Conservation (phyloP, 2,888 invertebrate species). For the Melieria picta region DNA sequence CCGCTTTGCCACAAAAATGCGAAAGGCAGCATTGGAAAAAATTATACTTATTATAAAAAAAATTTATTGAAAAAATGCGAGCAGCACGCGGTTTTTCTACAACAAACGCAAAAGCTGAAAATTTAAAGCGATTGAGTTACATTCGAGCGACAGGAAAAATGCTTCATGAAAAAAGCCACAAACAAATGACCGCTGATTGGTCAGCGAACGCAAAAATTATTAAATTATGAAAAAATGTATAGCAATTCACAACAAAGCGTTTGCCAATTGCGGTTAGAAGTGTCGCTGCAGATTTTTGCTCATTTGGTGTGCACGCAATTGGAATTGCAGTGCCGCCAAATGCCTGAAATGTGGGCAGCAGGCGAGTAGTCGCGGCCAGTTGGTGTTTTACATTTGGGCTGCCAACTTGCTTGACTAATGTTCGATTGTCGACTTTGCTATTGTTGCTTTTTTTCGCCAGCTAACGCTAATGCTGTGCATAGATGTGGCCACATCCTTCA, state of each 20-base stretch:
- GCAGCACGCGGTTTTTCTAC: conserved; percentile 21
- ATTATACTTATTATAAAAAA: neutral
- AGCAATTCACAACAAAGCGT: neutral
- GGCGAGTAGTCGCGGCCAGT: too few species aligned
- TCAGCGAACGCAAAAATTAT: neutral
- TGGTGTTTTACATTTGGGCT: too few species aligned
- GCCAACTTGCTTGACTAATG: too few species aligned
- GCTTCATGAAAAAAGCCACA: too few species aligned
- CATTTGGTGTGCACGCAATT: neutral
- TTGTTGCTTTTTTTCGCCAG: neutral
- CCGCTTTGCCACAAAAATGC: too few species aligned
- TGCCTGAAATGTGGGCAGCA: too few species aligned
- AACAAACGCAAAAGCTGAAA: conserved; percentile 7
- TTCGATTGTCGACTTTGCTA: neutral
- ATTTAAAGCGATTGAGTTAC: conserved; percentile 27
- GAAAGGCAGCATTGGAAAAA: too few species aligned
- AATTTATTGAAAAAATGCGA: conserved; percentile 29
- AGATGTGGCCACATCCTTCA: conserved; percentile 58
- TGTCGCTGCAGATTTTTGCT: conserved; percentile 1
- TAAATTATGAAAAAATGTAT: neutral
- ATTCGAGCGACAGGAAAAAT: neutral
- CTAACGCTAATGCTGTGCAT: conserved; percentile 6
- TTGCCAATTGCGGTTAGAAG: conserved; percentile 12
- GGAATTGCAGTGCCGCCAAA: too few species aligned
- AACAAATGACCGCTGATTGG: neutral